phyloP scores from a whole-genome alignment of 2,113 vertebrate species.

The Chloebia gouldiae region DNA sequence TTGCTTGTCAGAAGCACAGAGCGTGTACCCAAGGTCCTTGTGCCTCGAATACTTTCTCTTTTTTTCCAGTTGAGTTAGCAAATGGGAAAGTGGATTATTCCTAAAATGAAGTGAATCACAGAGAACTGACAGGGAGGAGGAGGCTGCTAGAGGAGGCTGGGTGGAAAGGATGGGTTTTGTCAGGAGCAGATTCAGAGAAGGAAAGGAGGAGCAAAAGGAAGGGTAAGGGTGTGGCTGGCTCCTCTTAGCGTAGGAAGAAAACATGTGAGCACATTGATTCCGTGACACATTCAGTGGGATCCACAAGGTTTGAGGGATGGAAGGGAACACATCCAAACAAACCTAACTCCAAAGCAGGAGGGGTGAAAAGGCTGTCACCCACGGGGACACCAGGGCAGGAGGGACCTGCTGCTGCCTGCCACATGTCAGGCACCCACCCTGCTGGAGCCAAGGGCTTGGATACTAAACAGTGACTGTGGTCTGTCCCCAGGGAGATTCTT shows the following conservation, averaged over 20 bases:
- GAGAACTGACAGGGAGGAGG: neutral
- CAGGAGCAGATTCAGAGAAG: neutral
- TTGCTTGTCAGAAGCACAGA: neutral
- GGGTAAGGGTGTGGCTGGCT: neutral
- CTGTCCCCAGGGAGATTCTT: neutral
- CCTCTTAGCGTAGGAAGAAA: neutral
- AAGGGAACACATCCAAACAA: neutral
- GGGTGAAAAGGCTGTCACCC: neutral
- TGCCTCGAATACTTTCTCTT: neutral
- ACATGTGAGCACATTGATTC: rapidly evolving
- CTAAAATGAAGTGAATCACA: neutral
- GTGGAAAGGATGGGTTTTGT: neutral
- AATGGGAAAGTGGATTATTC: neutral
- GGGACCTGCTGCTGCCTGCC: neutral
- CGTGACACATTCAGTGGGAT: neutral
- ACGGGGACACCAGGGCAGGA: neutral
- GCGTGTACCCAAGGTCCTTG: neutral
- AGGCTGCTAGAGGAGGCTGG: neutral
- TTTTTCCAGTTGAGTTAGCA: neutral
- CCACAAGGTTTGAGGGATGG: neutral
- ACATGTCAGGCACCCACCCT: rapidly evolving
- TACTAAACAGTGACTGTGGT: neutral
- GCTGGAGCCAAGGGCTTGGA: neutral
- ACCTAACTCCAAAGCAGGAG: neutral
- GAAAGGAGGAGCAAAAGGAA: neutral